Percentiles rank a stretch among this genome's conserved stretches.
phyloP scores from a whole-genome alignment of 2,797 vertebrate species.

The Spinibarbus caldwelli region DNA sequence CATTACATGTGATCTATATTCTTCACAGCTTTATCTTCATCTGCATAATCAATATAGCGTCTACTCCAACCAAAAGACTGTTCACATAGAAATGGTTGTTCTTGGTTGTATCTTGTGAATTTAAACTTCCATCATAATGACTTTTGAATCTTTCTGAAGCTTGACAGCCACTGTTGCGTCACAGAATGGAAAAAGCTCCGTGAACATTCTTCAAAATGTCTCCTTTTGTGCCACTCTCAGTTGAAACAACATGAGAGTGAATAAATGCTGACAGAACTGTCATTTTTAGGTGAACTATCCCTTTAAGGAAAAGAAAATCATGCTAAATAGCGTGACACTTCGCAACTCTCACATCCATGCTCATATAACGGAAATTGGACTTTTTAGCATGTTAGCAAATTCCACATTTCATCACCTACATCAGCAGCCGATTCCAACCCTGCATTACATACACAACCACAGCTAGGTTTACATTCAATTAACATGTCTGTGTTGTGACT shows the following conservation, averaged over 20 bases:
- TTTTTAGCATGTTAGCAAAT: neutral
- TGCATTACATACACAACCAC: neutral
- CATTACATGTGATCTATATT: neutral
- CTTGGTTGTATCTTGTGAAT: neutral
- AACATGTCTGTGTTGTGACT: neutral
- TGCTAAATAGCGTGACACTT: neutral
- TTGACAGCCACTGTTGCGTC: neutral
- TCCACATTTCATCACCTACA: slow-evolving; percentile 3
- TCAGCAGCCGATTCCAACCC: neutral
- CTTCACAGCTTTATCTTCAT: neutral
- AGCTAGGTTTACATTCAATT: slow-evolving; percentile 20
- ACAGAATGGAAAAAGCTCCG: neutral
- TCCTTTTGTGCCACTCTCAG: neutral
- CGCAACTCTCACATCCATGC: neutral
- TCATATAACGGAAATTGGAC: neutral
- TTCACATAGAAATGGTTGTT: neutral
- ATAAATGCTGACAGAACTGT: neutral
- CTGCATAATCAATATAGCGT: neutral
- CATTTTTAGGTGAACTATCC: neutral
- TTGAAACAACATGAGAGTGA: neutral
- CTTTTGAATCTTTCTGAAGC: neutral
- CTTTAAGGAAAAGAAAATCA: neutral
- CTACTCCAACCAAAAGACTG: neutral
- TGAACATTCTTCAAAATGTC: neutral
- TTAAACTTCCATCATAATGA: neutral